These are phyloP conservation scores for Apamea epomidion DNA, from an alignment of 2,888 invertebrate species.

Conservation along the genomic window DNA sequence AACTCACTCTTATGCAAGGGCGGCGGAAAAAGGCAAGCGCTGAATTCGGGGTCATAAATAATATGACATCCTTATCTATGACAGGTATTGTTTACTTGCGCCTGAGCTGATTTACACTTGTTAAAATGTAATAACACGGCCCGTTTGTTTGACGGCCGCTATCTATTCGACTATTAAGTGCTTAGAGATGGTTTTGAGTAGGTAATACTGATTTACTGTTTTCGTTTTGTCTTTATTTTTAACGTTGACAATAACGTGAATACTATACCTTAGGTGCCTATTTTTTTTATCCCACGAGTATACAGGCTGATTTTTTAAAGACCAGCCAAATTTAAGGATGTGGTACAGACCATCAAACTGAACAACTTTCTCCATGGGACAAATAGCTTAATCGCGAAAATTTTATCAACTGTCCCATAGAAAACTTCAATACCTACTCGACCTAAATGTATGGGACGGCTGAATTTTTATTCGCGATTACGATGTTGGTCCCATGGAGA, in stretches of 20 bases:
- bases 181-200: neutral
- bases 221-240: neutral
- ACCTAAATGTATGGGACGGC: too few relatives aligned
- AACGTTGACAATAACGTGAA: neutral
- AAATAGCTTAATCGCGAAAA: too few relatives aligned
- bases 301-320: too few relatives aligned
- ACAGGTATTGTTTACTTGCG: conserved; percentile 72
- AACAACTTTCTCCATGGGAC: too few relatives aligned
- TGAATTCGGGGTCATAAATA: conserved; percentile 82
- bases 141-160: conserved; percentile 36
- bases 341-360: too few relatives aligned
- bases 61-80: conserved; percentile 76
- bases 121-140: conserved; percentile 62
- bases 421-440: too few relatives aligned
- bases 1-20: conserved; percentile 50
- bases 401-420: too few relatives aligned
- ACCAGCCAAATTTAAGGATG: too few relatives aligned
- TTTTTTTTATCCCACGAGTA: too few relatives aligned
- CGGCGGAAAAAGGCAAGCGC: conserved; percentile 77
- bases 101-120: conserved; percentile 68
- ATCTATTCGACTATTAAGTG: conserved; percentile 16
- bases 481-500: too few relatives aligned
- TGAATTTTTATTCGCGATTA: too few relatives aligned
- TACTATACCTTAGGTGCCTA: too few relatives aligned
- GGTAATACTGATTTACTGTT: neutral